Evolutionary conservation across 2,888 invertebrate species (phyloP), one percentile per base, ranked within the genome.

Genomic region (Platerodrilus igneus): DNA sequence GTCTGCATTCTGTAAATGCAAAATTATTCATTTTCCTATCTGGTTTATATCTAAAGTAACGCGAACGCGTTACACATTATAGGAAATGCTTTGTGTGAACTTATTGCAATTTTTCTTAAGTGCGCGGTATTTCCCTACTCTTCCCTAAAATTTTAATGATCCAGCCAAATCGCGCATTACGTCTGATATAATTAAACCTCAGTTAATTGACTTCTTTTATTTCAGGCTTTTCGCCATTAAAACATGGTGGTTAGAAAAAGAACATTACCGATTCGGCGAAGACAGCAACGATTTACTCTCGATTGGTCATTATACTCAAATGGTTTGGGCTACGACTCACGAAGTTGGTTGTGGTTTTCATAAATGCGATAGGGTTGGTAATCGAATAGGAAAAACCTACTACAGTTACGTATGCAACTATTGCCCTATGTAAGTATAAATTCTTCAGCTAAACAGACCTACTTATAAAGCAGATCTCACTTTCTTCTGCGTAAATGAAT

Each of bases 401-500:
- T 87, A 78, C 67, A 86, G 83, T 64, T 88, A 87, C 63, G 81
- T 88, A 16, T 88, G 88, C 66, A 86, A 87, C 69, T 88, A 88
- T 63, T 87, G 87, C 58, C 88, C 88, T 11, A 80, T 78, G 87
- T 86, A 73, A 79, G 80, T 73, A 41, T 19, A 15, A 31, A 14
- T n/a, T n/a, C n/a, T n/a, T n/a, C n/a, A n/a, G n/a, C n/a, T n/a
- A n/a, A n/a, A n/a, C n/a, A n/a, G n/a, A n/a, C n/a, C n/a, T n/a
- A n/a, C n/a, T n/a, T n/a, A n/a, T n/a, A n/a, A n/a, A n/a, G n/a
- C n/a, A n/a, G 34, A 42, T 31, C 23, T 45, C 31, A 39, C 31
- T 32, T 27, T 32, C 22, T 39, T 34, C n/a, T n/a, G 26, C 22
- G 17, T 35, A 23, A 37, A 37, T 21, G 16, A 15, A 17, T 26